These are phyloP conservation scores for Xenops minutus DNA, from an alignment of 2,797 vertebrate genomes.

Conservation along the genomic window DNA sequence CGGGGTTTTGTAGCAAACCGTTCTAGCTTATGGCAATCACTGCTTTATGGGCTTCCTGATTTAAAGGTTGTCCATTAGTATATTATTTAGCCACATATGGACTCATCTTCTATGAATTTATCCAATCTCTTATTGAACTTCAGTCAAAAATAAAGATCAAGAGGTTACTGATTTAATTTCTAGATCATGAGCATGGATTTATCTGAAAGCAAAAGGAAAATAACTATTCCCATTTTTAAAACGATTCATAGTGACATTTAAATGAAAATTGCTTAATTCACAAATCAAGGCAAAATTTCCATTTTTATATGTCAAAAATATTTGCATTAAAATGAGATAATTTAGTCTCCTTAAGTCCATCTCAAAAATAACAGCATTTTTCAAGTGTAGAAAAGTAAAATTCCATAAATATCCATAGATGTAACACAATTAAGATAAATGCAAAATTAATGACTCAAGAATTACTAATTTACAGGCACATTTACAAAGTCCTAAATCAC, in stretches of 20 bases:
- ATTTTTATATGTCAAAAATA: constrained; percentile 30
- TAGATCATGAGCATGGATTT: not conserved
- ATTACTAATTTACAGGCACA: constrained; percentile 18
- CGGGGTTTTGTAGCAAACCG: not conserved
- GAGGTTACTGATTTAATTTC: not conserved
- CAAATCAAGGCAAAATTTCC: not conserved
- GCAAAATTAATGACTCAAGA: constrained; percentile 11
- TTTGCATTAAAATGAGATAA: constrained; percentile 7
- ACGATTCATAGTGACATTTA: not conserved
- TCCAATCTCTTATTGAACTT: not conserved
- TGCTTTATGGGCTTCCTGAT: not conserved
- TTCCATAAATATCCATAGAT: not conserved
- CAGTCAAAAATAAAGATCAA: constrained; percentile 10
- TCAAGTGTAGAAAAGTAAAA: not conserved
- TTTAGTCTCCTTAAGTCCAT: not conserved
- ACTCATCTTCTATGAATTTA: not conserved
- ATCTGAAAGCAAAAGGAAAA: constrained; percentile 6
- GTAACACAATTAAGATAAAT: constrained; percentile 25
- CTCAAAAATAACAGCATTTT: not conserved
- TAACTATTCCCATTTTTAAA: not conserved
- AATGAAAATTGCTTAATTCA: constrained; percentile 11
- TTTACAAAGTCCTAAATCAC: constrained; percentile 1
- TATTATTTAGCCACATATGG: constrained; percentile 9
- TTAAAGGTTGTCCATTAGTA: not conserved
- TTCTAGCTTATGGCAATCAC: not conserved